A percentile compares a stretch with the other conserved stretches of the same genome.
phyloP scores from a whole-genome alignment of 2,113 vertebrate genomes.

The Bombycilla garrulus region DNA sequence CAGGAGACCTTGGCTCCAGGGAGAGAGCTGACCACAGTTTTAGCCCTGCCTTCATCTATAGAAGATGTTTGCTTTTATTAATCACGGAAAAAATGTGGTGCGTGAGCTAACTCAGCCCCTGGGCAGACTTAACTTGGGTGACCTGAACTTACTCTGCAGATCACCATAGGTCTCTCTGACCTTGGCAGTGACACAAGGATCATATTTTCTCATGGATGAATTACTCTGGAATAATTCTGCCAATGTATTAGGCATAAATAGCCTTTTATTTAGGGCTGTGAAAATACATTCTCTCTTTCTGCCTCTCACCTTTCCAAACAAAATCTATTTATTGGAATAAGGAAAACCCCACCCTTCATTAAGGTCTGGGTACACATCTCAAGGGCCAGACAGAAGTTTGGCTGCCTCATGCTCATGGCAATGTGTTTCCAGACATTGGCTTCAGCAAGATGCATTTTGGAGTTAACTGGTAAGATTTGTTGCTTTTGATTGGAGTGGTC shows the following conservation, averaged over 20 bases:
- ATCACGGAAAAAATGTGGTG: constrained; percentile 33
- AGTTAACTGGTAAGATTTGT: neutral
- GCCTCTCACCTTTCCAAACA: neutral
- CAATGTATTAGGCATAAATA: constrained; percentile 60
- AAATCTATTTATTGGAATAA: constrained; percentile 48
- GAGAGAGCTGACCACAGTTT: neutral
- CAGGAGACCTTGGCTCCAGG: neutral
- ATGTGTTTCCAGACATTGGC: neutral
- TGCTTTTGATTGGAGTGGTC: neutral
- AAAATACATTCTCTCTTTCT: constrained; percentile 14
- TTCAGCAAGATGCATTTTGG: neutral
- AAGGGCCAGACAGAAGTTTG: neutral
- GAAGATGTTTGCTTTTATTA: constrained; percentile 55
- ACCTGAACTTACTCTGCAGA: constrained; percentile 36
- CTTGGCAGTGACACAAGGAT: constrained; percentile 48
- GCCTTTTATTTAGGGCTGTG: constrained; percentile 38
- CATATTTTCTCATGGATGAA: constrained; percentile 58
- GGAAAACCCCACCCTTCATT: constrained; percentile 18
- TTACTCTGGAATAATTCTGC: constrained; percentile 54
- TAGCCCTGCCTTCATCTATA: neutral
- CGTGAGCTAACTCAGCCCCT: constrained; percentile 12
- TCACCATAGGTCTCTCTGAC: constrained; percentile 52
- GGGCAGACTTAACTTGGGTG: constrained; percentile 48
- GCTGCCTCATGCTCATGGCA: neutral
- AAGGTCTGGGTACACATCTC: neutral